Evolutionary conservation across 2,888 invertebrate species (phyloP).

Genomic region (Polydrusus cervinus): DNA sequence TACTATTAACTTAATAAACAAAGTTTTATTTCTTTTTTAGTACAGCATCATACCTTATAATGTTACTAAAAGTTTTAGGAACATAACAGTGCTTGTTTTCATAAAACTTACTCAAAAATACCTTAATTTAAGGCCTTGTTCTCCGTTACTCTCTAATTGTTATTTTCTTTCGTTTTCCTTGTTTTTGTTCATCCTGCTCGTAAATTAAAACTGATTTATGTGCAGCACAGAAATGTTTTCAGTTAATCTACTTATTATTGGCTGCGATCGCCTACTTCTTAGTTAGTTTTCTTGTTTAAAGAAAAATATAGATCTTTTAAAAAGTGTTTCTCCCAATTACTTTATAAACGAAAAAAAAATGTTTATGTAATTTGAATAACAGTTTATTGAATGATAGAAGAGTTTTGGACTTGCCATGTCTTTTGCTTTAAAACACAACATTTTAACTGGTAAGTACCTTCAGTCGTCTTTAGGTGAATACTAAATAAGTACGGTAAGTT

Average conservation of each 20-base stretch:
- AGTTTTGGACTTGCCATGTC: no score
- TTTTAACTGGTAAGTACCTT: no score
- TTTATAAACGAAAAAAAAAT: neutral
- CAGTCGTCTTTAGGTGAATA: no score
- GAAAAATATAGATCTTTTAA: conserved; percentile 1
- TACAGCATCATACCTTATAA: neutral
- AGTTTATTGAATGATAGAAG: neutral
- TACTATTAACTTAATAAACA: no score
- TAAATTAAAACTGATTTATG: conserved; percentile 50
- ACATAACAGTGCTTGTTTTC: neutral
- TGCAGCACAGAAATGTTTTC: conserved; percentile 36
- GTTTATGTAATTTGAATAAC: no score
- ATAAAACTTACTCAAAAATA: conserved; percentile 30
- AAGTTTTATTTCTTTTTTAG: no score
- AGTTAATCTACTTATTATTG: conserved; percentile 46
- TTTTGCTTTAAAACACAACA: no score
- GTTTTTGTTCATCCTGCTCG: conserved; percentile 43
- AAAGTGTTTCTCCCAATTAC: neutral
- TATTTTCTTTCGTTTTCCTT: conserved; percentile 48
- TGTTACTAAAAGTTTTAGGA: neutral
- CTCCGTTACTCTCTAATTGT: conserved; percentile 42
- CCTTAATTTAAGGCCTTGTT: conserved; percentile 35
- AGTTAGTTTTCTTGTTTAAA: neutral
- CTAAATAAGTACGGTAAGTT: no score
- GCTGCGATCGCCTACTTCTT: conserved; percentile 37